These are phyloP conservation scores for Dryas iulia DNA, from an alignment of 1,140 invertebrate genomes.

Conservation along the genomic window DNA sequence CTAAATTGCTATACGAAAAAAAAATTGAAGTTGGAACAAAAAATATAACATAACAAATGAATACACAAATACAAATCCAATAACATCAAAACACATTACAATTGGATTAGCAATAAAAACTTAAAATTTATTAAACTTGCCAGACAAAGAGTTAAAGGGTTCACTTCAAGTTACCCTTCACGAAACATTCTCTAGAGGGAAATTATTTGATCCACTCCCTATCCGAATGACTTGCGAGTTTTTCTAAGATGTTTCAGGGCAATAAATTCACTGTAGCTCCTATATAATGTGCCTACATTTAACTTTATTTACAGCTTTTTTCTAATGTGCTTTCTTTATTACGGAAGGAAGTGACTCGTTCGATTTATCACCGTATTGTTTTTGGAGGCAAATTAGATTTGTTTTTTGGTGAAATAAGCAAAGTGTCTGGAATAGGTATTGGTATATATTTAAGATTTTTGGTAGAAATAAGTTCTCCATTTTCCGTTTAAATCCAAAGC, in stretches of 20 bases:
- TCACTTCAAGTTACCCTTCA: not conserved
- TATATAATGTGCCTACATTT: not conserved
- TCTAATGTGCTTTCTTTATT: constrained; percentile 5
- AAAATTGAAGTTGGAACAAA: not conserved
- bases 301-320: constrained; percentile 8
- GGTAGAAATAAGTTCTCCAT: not conserved
- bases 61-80: not conserved
- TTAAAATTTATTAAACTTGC: not conserved
- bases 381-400: constrained; percentile 2
- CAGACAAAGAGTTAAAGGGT: constrained; percentile 1
- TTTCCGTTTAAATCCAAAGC: too few species aligned
- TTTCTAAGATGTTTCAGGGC: constrained; percentile 7
- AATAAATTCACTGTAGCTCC: not conserved
- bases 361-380: not conserved
- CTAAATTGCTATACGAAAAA: not conserved
- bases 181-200: constrained; percentile 1
- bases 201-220: constrained; percentile 8
- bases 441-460: not conserved
- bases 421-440: not conserved
- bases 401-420: not conserved
- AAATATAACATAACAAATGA: too few species aligned
- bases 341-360: constrained; percentile 1
- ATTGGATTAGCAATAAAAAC: constrained; percentile 5
- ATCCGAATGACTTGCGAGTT: constrained; percentile 5
- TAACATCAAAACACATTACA: not conserved